phyloP scores from a whole-genome alignment of 2,888 invertebrate genomes.

The Lobophora halterata region DNA sequence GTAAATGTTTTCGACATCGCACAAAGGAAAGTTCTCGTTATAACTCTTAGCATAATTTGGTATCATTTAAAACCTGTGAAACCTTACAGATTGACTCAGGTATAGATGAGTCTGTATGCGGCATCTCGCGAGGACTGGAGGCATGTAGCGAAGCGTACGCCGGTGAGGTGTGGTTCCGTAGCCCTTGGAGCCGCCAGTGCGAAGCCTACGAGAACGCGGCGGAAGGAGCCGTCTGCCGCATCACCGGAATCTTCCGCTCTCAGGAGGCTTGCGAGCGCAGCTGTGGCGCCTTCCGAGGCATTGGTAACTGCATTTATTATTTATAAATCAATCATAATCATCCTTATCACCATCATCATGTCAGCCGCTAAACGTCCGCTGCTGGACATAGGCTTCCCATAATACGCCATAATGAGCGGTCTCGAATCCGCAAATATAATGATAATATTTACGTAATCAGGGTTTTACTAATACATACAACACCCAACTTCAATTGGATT shows the following conservation, averaged over 20 bases:
- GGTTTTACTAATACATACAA: too few relatives aligned
- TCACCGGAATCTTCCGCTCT: constrained; percentile 81
- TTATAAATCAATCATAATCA: too few relatives aligned
- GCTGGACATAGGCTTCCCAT: too few relatives aligned
- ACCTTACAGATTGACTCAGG: constrained; percentile 18
- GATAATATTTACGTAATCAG: too few relatives aligned
- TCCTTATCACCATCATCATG: too few relatives aligned
- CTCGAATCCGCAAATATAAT: too few relatives aligned
- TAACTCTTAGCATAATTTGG: too few relatives aligned
- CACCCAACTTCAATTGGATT: too few relatives aligned
- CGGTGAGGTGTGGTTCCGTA: constrained; percentile 56
- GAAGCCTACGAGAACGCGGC: constrained; percentile 49
- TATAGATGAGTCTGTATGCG: constrained; percentile 40
- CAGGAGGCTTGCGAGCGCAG: constrained; percentile 88
- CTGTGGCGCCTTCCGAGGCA: constrained; percentile 86
- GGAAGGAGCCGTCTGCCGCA: constrained; percentile 79
- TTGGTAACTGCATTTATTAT: constrained; percentile 79
- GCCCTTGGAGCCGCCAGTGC: constrained; percentile 66
- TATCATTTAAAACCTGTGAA: neutral
- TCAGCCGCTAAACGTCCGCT: too few relatives aligned
- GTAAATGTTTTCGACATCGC: too few relatives aligned
- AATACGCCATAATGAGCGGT: too few relatives aligned
- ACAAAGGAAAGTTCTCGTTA: too few relatives aligned
- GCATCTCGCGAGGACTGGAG: constrained; percentile 39
- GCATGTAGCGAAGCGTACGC: constrained; percentile 37